A percentile compares a stretch with the other conserved stretches of the same genome.
Conservation (phyloP, 2,888 invertebrate genomes). For the Eupithecia centaureata region DNA sequence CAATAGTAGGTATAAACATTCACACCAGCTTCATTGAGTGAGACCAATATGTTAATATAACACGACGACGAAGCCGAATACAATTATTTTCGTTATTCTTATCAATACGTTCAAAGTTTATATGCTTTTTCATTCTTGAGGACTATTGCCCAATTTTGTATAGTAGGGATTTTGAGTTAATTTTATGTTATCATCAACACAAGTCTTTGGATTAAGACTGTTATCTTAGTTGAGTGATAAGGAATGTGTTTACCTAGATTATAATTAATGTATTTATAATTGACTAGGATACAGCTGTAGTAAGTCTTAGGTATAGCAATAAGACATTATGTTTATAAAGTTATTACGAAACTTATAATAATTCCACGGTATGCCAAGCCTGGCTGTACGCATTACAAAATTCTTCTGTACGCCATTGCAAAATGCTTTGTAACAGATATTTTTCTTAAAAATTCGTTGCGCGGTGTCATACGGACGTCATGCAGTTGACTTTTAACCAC, state of each 20-base stretch:
- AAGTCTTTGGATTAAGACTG: background rate
- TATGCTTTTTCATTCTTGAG: background rate
- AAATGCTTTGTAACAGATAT: background rate
- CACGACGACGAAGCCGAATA: background rate
- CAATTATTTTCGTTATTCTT: background rate
- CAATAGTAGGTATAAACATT: background rate
- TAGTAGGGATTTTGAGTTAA: background rate
- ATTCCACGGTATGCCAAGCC: background rate
- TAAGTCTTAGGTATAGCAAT: too few species aligned
- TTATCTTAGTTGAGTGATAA: background rate
- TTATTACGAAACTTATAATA: background rate
- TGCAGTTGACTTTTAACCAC: too few species aligned
- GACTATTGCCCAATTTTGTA: background rate
- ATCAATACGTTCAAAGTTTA: background rate
- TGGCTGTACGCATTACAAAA: too few species aligned
- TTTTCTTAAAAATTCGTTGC: background rate
- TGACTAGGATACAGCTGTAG: background rate
- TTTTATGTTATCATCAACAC: conserved; percentile 2
- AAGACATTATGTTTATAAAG: background rate
- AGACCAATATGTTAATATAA: background rate
- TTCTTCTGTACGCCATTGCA: background rate
- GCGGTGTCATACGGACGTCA: too few species aligned
- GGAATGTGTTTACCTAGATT: background rate
- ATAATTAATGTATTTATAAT: background rate
- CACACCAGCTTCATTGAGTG: background rate